These are phyloP conservation scores for Metopia argyrocephala DNA, from an alignment of 2,888 invertebrate genomes.

Conservation along the genomic window DNA sequence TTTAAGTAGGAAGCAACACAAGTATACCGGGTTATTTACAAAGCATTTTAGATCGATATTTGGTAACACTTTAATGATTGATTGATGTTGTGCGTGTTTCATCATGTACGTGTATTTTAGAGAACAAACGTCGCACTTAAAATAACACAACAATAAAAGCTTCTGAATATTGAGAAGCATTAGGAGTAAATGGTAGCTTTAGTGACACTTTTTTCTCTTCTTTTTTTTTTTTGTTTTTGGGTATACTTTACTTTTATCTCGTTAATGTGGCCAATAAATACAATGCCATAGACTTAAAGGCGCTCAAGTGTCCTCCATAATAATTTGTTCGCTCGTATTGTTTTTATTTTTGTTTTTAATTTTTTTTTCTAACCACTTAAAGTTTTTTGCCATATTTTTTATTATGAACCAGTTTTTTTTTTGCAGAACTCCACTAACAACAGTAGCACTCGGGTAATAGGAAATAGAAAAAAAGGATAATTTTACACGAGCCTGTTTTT, in stretches of 20 bases:
- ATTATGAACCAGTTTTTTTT: conserved; percentile 30
- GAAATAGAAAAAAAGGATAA: conserved; percentile 3
- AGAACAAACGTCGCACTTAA: background rate
- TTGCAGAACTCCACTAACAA: conserved; percentile 4
- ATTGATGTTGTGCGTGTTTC: conserved; percentile 59
- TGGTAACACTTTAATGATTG: conserved; percentile 46
- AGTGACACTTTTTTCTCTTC: background rate
- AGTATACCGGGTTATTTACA: conserved; percentile 9
- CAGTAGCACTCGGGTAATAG: background rate
- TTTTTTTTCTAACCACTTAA: conserved; percentile 36
- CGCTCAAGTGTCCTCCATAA: conserved; percentile 62
- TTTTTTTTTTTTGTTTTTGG: conserved; percentile 9
- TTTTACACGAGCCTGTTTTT: conserved; percentile 34
- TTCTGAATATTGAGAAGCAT: background rate
- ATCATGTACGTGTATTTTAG: conserved; percentile 26
- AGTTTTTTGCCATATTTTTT: conserved; percentile 44
- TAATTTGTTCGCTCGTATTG: conserved; percentile 39
- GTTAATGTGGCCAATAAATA: conserved; percentile 66
- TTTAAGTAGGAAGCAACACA: no score
- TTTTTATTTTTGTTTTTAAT: conserved; percentile 13
- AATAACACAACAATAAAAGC: background rate
- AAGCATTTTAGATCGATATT: conserved; percentile 40
- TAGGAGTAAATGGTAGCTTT: background rate
- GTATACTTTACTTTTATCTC: conserved; percentile 49
- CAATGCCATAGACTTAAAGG: conserved; percentile 61